phyloP scores from a whole-genome alignment of 2,797 vertebrate genomes.

The Cryptoblepharus egeriae region DNA sequence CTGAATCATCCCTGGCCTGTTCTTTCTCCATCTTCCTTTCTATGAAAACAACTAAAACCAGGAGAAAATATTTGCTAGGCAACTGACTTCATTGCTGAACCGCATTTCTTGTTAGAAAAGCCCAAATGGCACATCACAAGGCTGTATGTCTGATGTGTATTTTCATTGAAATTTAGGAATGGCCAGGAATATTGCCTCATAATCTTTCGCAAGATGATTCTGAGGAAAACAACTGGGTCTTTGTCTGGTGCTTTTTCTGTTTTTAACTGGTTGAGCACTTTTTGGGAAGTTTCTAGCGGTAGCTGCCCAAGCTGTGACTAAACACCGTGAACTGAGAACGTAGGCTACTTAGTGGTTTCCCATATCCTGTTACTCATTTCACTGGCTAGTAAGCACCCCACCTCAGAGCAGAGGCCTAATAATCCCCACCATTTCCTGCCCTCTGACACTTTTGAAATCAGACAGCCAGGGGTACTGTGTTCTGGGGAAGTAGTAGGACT shows the following conservation, averaged over 20 bases:
- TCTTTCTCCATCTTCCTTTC: not conserved
- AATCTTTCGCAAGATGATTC: not conserved
- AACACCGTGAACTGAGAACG: constrained; percentile 36
- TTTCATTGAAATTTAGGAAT: constrained; percentile 28
- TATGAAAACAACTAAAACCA: not conserved
- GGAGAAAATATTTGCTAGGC: not conserved
- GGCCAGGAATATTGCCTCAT: not conserved
- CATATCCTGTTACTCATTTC: constrained; percentile 54
- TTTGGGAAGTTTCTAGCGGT: not conserved
- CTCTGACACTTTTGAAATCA: constrained; percentile 16
- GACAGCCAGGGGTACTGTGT: not conserved
- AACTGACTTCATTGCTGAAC: not conserved
- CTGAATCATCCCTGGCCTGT: not conserved
- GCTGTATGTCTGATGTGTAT: not conserved
- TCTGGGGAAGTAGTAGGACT: not conserved
- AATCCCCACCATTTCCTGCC: not conserved
- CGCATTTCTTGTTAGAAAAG: not conserved
- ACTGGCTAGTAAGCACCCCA: constrained; percentile 28
- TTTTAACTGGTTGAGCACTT: not conserved
- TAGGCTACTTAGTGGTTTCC: constrained; percentile 49
- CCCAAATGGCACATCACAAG: not conserved
- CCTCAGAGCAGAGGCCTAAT: not conserved
- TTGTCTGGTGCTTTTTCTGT: not conserved
- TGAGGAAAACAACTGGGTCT: not conserved
- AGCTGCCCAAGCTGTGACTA: constrained; percentile 46